phyloP scores from a whole-genome alignment of 2,888 invertebrate genomes.

The Torymus tubicola region DNA sequence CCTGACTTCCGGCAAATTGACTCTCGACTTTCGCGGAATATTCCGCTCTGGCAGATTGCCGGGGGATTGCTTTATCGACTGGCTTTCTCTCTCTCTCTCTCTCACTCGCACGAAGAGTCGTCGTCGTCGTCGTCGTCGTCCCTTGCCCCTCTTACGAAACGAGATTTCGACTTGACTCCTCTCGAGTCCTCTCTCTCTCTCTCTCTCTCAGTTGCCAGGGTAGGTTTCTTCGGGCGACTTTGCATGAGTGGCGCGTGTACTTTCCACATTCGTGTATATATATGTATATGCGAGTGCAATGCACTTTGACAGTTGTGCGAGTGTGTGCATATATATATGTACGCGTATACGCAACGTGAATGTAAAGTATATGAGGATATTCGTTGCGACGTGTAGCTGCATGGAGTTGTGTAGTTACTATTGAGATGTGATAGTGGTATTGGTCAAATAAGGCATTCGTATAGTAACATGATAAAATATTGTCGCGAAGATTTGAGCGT shows the following conservation, averaged over 20 bases:
- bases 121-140: neutral
- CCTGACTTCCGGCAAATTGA: constrained; percentile 8
- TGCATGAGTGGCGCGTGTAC: too few relatives aligned
- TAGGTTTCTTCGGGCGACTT: neutral
- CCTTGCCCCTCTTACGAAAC: neutral
- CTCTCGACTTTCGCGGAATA: constrained; percentile 33
- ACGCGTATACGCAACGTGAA: too few relatives aligned
- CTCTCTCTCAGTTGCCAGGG: neutral
- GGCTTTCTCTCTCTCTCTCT: neutral
- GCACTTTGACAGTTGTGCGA: too few relatives aligned
- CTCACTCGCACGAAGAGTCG: neutral
- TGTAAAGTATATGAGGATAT: neutral
- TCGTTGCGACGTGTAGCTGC: neutral
- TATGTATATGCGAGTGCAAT: too few relatives aligned
- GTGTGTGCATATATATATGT: neutral
- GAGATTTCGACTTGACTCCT: neutral
- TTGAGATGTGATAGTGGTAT: too few relatives aligned
- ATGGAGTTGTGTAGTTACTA: too few relatives aligned
- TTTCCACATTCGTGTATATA: too few relatives aligned
- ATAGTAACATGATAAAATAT: too few relatives aligned
- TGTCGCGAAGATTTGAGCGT: too few relatives aligned
- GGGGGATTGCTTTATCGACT: constrained; percentile 32
- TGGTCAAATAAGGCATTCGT: too few relatives aligned
- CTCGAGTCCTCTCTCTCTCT: neutral
- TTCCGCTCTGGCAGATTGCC: constrained; percentile 34